Conservation (phyloP, 2,797 vertebrate genomes). For the Threskiornis aethiopicus region DNA sequence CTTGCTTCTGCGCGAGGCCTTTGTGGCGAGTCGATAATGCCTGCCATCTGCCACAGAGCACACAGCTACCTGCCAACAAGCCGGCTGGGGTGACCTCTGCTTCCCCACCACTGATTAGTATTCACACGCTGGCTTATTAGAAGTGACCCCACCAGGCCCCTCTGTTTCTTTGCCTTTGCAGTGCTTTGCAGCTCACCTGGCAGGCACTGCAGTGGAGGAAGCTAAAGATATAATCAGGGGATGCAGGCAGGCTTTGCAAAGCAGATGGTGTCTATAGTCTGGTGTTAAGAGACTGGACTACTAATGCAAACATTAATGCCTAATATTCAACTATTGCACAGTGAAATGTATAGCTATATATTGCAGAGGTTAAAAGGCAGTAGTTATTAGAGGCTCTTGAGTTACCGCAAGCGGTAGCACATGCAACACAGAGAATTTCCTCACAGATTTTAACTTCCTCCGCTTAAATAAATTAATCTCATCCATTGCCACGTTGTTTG, state of each 20-base stretch:
- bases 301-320: slow-evolving; percentile 74
- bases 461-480: neutral
- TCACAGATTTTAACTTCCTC: neutral
- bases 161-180: slow-evolving; percentile 76
- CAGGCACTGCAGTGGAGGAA: slow-evolving; percentile 81
- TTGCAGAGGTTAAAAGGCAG: slow-evolving; percentile 37
- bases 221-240: slow-evolving; percentile 79
- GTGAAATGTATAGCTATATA: slow-evolving; percentile 45
- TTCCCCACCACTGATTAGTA: slow-evolving; percentile 88
- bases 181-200: slow-evolving; percentile 91
- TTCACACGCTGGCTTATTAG: slow-evolving; percentile 84
- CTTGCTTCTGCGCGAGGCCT: slow-evolving; percentile 77
- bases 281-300: slow-evolving; percentile 72
- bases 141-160: slow-evolving; percentile 79
- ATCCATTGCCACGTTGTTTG: neutral
- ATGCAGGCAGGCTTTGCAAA: slow-evolving; percentile 75
- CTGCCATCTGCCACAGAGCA: slow-evolving; percentile 85
- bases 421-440: neutral
- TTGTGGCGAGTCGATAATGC: slow-evolving; percentile 83
- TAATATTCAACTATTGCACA: slow-evolving; percentile 57
- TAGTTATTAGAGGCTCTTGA: neutral
- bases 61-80: slow-evolving; percentile 82
- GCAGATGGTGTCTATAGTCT: slow-evolving; percentile 79
- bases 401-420: neutral
- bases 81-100: slow-evolving; percentile 80